Evolutionary conservation across 2,113 vertebrate species (phyloP).

Genomic region (Coregonus clupeaformis): DNA sequence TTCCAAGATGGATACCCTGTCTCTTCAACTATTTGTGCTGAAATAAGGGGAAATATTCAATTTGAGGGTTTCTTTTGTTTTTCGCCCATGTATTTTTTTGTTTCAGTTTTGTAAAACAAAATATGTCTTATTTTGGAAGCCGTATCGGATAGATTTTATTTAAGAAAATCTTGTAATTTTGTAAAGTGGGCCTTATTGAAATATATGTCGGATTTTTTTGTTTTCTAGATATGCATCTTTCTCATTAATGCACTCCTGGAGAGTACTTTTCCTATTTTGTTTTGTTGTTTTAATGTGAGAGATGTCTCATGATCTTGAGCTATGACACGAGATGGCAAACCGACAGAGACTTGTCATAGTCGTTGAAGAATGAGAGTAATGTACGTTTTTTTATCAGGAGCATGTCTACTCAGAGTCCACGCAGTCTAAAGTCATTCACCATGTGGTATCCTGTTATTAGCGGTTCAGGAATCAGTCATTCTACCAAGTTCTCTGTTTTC

Average conservation of each 20-base stretch:
- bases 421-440: constrained; percentile 9
- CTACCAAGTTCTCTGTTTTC: constrained; percentile 27
- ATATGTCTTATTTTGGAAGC: constrained; percentile 74
- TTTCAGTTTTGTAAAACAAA: constrained; percentile 67
- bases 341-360: neutral
- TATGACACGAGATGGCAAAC: constrained; percentile 12
- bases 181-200: constrained; percentile 76
- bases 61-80: constrained; percentile 30
- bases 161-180: constrained; percentile 77
- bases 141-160: constrained; percentile 74
- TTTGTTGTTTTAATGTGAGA: constrained; percentile 50
- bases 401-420: too few species aligned
- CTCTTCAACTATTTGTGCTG: constrained; percentile 35
- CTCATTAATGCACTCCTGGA: constrained; percentile 73
- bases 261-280: constrained; percentile 59
- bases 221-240: constrained; percentile 47
- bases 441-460: constrained; percentile 33
- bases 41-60: constrained; percentile 59
- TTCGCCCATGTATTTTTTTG: neutral
- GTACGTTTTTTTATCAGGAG: neutral
- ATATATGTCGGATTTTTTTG: constrained; percentile 65
- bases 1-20: constrained; percentile 32
- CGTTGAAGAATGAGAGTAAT: constrained; percentile 32
- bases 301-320: constrained; percentile 45
- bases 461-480: constrained; percentile 17